A percentile compares a stretch with the other conserved stretches of the same genome.
Evolutionary conservation across 1,140 invertebrate genomes (phyloP).

Genomic region (Nilaparvata lugens): DNA sequence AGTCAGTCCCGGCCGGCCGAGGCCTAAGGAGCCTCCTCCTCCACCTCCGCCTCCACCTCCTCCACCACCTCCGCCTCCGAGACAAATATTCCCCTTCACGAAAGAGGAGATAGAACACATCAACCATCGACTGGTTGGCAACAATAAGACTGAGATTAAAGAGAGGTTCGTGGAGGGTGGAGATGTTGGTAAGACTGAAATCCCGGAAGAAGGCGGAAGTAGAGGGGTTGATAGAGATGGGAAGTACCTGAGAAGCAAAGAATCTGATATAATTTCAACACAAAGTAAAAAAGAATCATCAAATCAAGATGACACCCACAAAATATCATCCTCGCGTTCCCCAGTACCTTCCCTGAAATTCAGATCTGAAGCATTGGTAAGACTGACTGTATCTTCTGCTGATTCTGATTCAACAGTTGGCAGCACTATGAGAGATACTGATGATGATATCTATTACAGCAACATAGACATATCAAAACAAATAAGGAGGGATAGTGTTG

Average conservation of each 20-base stretch:
- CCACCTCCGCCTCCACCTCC: slow-evolving; percentile 30
- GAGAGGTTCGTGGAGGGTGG: no score
- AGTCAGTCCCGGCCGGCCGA: slow-evolving; percentile 26
- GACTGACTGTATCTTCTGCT: slow-evolving; percentile 3
- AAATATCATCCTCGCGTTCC: background rate
- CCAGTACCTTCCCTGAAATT: background rate
- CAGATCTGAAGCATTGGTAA: slow-evolving; percentile 2
- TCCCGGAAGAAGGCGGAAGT: background rate
- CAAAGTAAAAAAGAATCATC: no score
- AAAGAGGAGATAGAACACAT: slow-evolving; percentile 21
- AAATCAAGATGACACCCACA: background rate
- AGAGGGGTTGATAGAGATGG: background rate
- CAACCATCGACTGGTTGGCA: slow-evolving; percentile 1
- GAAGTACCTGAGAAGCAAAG: background rate
- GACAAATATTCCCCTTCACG: slow-evolving; percentile 27
- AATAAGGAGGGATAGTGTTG: background rate
- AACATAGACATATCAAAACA: no score
- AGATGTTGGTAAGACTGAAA: no score
- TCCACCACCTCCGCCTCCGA: slow-evolving; percentile 25
- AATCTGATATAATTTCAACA: no score
- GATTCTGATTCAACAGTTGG: no score
- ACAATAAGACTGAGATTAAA: no score
- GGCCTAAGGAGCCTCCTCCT: slow-evolving; percentile 35
- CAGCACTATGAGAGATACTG: background rate
- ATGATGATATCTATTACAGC: background rate